Percentiles rank a stretch among this genome's conserved stretches.
Evolutionary conservation across 2,797 vertebrate genomes (phyloP).

Genomic region (Sebastes wilsoni): DNA sequence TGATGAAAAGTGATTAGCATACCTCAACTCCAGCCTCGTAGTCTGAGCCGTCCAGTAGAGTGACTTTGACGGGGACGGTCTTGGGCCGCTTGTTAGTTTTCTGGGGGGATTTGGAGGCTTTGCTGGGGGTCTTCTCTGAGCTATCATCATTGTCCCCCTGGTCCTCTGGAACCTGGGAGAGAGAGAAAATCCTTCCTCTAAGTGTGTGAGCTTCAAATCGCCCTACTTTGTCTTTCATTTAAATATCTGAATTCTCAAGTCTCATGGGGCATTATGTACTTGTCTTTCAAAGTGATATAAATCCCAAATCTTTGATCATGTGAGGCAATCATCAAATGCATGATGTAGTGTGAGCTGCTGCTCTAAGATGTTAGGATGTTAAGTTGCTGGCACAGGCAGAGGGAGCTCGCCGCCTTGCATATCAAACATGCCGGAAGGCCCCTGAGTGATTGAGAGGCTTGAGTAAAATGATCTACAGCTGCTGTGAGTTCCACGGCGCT

Average conservation of each 20-base stretch:
- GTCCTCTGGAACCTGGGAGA: conserved; percentile 82
- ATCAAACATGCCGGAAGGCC: conserved; percentile 64
- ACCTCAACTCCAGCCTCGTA: conserved; percentile 95
- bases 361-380: conserved; percentile 53
- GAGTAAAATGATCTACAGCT: conserved; percentile 67
- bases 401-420: conserved; percentile 59
- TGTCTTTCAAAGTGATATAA: conserved; percentile 33
- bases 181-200: conserved; percentile 46
- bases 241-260: conserved; percentile 7
- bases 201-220: conserved; percentile 10
- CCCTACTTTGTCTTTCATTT: conserved; percentile 1
- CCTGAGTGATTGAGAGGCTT: conserved; percentile 61
- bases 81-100: conserved; percentile 92
- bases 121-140: conserved; percentile 96
- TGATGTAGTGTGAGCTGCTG: conserved; percentile 22
- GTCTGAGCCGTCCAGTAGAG: conserved; percentile 91
- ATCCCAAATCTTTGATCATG: conserved; percentile 25
- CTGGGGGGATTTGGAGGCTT: conserved; percentile 95
- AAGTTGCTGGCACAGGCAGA: conserved; percentile 44
- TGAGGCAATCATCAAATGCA: conserved; percentile 38
- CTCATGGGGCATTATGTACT: background rate
- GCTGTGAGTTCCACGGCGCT: conserved; percentile 46
- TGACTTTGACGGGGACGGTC: conserved; percentile 91
- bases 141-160: conserved; percentile 90
- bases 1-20: conserved; percentile 14